Percentiles rank a stretch among this genome's conserved stretches.
Conservation (phyloP, 2,797 vertebrate genomes). For the Helostoma temminkii region DNA sequence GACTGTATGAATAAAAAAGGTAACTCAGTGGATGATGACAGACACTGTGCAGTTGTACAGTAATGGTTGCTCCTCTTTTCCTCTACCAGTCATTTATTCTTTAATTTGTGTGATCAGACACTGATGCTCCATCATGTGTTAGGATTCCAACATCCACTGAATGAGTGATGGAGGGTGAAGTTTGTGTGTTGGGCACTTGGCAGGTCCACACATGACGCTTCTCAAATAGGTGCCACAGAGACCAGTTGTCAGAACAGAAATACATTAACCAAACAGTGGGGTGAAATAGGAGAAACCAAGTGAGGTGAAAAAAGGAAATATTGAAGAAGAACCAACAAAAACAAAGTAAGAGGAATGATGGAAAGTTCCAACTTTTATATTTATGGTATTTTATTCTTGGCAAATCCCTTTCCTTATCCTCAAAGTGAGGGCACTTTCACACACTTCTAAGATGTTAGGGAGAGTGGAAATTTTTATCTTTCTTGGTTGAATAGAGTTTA, state of each 20-base stretch:
- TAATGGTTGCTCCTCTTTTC: not conserved
- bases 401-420: not conserved
- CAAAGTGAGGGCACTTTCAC: not conserved
- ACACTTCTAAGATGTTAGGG: not conserved
- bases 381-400: not conserved
- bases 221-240: slow-evolving; percentile 36
- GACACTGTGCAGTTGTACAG: too few species aligned
- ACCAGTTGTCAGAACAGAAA: slow-evolving; percentile 61
- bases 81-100: too few species aligned
- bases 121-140: slow-evolving; percentile 1
- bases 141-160: slow-evolving; percentile 8
- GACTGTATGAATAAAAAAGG: too few species aligned
- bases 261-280: slow-evolving; percentile 53
- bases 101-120: slow-evolving; percentile 4
- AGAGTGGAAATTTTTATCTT: not conserved
- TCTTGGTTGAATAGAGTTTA: not conserved
- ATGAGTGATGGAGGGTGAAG: slow-evolving; percentile 41
- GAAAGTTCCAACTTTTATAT: not conserved
- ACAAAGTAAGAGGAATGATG: not conserved
- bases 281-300: slow-evolving; percentile 39
- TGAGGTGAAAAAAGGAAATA: slow-evolving; percentile 6
- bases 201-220: slow-evolving; percentile 32
- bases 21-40: too few species aligned
- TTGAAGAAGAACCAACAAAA: not conserved
- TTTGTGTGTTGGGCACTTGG: not conserved